These are phyloP conservation scores for Ischnus inquisitorius DNA, from an alignment of 2,888 invertebrate genomes.

Conservation along the genomic window DNA sequence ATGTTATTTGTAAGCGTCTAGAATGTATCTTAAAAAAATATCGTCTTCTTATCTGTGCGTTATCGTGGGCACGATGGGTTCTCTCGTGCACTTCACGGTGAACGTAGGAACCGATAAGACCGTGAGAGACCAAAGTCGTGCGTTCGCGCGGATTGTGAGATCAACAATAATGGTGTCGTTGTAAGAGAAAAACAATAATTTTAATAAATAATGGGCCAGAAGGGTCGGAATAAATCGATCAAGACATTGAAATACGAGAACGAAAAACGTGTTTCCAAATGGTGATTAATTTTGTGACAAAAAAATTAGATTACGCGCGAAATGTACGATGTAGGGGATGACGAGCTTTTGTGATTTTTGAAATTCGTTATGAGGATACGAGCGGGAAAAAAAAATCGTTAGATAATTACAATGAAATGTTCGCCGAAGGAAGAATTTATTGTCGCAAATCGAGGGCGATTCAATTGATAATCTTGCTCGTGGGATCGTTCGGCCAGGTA, in stretches of 20 bases:
- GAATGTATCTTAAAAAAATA: slow-evolving; percentile 58
- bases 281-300: background rate
- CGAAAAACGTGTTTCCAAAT: slow-evolving; percentile 7
- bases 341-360: background rate
- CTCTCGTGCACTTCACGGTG: slow-evolving; percentile 29
- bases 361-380: background rate
- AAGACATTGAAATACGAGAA: slow-evolving; percentile 2
- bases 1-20: slow-evolving; percentile 7
- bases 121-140: slow-evolving; percentile 41
- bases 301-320: background rate
- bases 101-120: slow-evolving; percentile 43
- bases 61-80: slow-evolving; percentile 54
- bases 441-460: background rate
- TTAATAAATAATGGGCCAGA: background rate
- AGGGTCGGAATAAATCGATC: background rate
- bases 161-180: slow-evolving; percentile 26
- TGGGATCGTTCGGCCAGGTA: slow-evolving; percentile 7
- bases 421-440: slow-evolving; percentile 46
- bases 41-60: slow-evolving; percentile 56
- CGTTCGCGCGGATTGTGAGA: slow-evolving; percentile 11
- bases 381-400: slow-evolving; percentile 6
- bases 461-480: slow-evolving; percentile 22
- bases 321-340: background rate
- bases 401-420: slow-evolving; percentile 74
- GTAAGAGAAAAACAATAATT: slow-evolving; percentile 1